Evolutionary conservation across 2,113 vertebrate genomes (phyloP), one percentile per base, ranked within the genome.

Genomic region (Dissostichus mawsoni): DNA sequence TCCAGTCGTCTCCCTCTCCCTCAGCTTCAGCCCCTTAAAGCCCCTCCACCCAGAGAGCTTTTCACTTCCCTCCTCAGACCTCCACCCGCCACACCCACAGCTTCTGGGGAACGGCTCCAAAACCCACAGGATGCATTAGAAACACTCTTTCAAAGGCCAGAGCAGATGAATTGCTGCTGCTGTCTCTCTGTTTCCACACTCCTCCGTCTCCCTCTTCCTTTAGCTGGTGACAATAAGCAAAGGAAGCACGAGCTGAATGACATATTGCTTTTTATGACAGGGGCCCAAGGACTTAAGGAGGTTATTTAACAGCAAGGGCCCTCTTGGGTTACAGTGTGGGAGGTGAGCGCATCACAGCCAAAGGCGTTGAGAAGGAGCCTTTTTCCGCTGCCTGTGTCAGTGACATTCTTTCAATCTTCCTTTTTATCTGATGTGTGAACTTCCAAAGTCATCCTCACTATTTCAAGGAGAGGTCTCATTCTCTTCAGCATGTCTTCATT

Each of bases 311-410:
- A 80, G 74, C 58, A 55, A 62, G 68, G 52, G 51, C 70, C 59
- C 63, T 90, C 76, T 83, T 67, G 71, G 71, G 84, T 88, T 88
- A 82, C 80, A 75, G 81, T 63, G 83, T 85, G 84, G 86, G 89
- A 82, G 80, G 77, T 5, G 53, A 76, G 45, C 11, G 8, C 75
- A 76, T 89, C 75, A 58, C 20, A 41, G 36, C 68, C 74, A 65
- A 51, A 85, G 74, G 65, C 57, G 0, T 23, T 72, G 45, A 87
- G 78, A 69, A 78, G 62, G 52, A 18, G 65, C 0, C 56, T 55
- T 64, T 76, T 84, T 85, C 66, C 59, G 2, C 50, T 48, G 74
- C 16, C 9, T 18, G 44, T 57, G 23, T 51, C 8, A 41, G 7
- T 41, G 36, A 41, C 36, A 41, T 18, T 23, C 47, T 44, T 83